Evolutionary conservation across 1,140 invertebrate genomes (phyloP), one percentile per base, ranked within the genome.

Genomic region (Aphaenogaster rudis): DNA sequence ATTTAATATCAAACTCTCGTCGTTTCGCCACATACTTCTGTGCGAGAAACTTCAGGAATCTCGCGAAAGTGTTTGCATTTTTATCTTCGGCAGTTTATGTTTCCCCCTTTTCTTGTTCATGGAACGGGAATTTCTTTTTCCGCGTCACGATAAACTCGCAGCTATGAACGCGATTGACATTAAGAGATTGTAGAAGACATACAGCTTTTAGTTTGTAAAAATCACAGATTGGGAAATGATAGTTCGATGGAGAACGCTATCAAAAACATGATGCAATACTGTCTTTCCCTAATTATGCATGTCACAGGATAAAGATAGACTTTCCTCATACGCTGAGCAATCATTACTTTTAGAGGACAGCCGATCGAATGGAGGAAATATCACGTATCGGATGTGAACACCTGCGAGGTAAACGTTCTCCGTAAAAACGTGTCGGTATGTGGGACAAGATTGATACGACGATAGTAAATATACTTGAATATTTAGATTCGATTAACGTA

Each of bases 311-410:
- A 36, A 69, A 81, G 13, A 1, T 5, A 9, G 50, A 74, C n/a
- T 84, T 84, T 76, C 69, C 54, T 84, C 39, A 3, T 82, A 5
- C 8, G 6, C 28, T 76, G 42, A 50, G 28, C 63, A 84, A 63
- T 50, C 57, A 4, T 48, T 61, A 17, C 28, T 72, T 82, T 45
- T 57, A 48, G 45, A 82, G 9, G 17, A 61, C n/a, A 59, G 3
- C 39, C 45, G 79, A 59, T 45, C 13, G 42, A 76, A 81, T 57
- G 8, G 33, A 61, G 45, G n/a, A 84, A 84, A 76, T 61, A 63
- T 52, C 59, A 66, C 57, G 66, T n/a, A 39, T 39, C 4, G 33
- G 0, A 45, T n/a, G 21, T 13, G 28, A 81, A 81, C 9, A 81
- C 50, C 66, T 71, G 50, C 7, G 11, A 57, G 17, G 13, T 45